These are phyloP conservation scores for Pollachius pollachius DNA, from an alignment of 2,113 vertebrate genomes.

Conservation along the genomic window DNA sequence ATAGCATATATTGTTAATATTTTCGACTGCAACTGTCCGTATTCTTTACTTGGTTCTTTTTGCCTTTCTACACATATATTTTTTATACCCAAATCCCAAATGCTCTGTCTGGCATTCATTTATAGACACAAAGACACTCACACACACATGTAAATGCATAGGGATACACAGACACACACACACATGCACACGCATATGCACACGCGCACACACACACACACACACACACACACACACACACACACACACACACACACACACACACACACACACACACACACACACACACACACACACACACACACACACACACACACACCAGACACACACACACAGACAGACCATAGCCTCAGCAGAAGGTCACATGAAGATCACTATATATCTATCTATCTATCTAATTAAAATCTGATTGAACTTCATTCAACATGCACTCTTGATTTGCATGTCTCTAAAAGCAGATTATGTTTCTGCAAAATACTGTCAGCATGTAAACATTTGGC, in stretches of 20 bases:
- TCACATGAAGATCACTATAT: slow-evolving; percentile 23
- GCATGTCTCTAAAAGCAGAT: no score
- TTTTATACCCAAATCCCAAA: no score
- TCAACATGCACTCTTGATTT: no score
- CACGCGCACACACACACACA: neutral
- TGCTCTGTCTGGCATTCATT: slow-evolving; percentile 27
- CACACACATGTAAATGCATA: neutral
- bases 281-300: neutral
- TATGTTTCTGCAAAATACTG: no score
- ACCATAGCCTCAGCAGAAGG: slow-evolving; percentile 26
- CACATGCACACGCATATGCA: slow-evolving; percentile 1
- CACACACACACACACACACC: slow-evolving; percentile 23
- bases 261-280: slow-evolving; percentile 8
- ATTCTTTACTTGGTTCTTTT: no score
- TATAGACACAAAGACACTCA: neutral
- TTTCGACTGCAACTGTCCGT: no score
- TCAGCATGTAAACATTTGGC: no score
- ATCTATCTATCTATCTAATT: no score
- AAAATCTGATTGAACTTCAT: no score
- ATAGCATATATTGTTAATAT: no score
- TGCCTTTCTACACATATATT: no score
- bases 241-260: slow-evolving; percentile 8
- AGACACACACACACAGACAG: slow-evolving; percentile 6
- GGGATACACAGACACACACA: slow-evolving; percentile 7
- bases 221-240: slow-evolving; percentile 8